These are phyloP conservation scores for Hipposideros armiger DNA, from an alignment of 2,113 vertebrate species.

Conservation along the genomic window DNA sequence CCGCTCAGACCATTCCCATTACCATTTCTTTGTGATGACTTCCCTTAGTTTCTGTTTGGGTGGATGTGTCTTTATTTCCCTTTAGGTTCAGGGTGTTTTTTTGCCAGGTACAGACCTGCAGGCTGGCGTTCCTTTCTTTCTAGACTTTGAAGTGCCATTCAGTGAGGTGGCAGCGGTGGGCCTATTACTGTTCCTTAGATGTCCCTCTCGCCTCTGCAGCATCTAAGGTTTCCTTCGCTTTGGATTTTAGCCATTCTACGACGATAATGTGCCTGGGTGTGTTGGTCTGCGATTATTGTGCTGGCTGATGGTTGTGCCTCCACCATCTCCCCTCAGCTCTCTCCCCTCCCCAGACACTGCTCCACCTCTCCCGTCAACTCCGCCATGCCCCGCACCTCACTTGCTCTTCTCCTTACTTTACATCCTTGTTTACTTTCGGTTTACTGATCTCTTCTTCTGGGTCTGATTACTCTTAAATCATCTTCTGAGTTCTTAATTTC, in stretches of 20 bases:
- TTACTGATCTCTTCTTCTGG: not conserved
- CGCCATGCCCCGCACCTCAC: not conserved
- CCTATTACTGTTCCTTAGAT: fast-evolving
- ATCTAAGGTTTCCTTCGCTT: fast-evolving
- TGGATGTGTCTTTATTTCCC: too few relatives aligned
- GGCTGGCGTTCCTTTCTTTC: not conserved
- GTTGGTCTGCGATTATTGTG: not conserved
- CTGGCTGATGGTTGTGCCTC: fast-evolving
- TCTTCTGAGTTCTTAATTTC: not conserved
- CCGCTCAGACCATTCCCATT: too few relatives aligned
- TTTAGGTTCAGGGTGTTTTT: not conserved
- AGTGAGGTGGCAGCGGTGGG: fast-evolving
- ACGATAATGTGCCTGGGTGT: fast-evolving
- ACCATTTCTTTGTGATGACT: not conserved
- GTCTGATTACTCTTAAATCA: not conserved
- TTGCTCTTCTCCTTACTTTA: too few relatives aligned
- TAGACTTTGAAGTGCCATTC: not conserved
- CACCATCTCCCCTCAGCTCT: fast-evolving
- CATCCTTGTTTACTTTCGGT: not conserved
- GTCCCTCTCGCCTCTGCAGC: too few relatives aligned
- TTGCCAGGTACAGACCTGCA: fast-evolving
- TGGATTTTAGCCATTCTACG: not conserved
- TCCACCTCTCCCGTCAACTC: not conserved
- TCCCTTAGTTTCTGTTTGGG: not conserved
- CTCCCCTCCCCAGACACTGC: too few relatives aligned